A percentile compares a stretch with the other conserved stretches of the same genome.
Evolutionary conservation across 2,113 vertebrate genomes (phyloP).

Genomic region (Gulo gulo): DNA sequence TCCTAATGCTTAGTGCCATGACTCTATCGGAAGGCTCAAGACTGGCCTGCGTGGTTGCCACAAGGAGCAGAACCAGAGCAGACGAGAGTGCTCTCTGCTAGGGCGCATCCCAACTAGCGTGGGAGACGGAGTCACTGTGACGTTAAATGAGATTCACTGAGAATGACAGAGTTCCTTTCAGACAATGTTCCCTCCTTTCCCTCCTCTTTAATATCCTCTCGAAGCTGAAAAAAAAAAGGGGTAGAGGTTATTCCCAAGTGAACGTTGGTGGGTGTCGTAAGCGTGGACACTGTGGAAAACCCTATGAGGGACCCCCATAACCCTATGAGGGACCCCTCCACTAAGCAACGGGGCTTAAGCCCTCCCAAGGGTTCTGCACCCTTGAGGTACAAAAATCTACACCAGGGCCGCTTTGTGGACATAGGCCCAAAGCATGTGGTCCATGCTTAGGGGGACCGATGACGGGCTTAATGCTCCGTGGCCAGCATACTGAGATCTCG

Average conservation of each 20-base stretch:
- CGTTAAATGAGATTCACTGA: neutral
- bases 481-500: accelerated
- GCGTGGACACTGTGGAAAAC: neutral
- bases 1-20: accelerated
- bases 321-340: accelerated
- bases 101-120: accelerated
- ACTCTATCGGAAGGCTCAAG: neutral
- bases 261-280: accelerated
- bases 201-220: neutral
- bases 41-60: accelerated
- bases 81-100: accelerated
- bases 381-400: neutral
- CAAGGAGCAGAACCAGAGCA: accelerated
- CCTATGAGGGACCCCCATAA: accelerated
- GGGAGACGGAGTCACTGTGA: accelerated
- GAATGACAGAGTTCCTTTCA: neutral
- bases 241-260: neutral
- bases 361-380: neutral
- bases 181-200: accelerated
- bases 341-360: accelerated
- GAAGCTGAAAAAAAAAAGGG: neutral
- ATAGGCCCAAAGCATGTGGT: accelerated
- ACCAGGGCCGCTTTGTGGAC: neutral
- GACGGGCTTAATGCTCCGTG: accelerated
- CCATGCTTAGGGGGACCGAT: accelerated